Percentiles rank a stretch among this genome's conserved stretches.
Conservation (phyloP, 2,888 invertebrate species). For the Ormyrus pomaceus region DNA sequence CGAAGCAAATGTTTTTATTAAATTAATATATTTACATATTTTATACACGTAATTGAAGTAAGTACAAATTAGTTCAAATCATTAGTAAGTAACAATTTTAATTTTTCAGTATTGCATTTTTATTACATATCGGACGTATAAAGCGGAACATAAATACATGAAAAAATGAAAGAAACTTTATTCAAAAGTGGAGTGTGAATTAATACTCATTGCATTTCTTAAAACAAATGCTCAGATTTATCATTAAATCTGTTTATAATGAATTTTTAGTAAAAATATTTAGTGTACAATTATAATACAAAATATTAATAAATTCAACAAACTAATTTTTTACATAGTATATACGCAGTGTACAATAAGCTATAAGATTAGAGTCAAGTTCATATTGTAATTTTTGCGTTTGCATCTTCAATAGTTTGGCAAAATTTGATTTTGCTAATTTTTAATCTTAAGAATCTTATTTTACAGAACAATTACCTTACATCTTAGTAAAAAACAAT, state of each 20-base stretch:
- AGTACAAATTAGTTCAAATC: too few species aligned
- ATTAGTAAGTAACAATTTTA: too few species aligned
- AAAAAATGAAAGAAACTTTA: too few species aligned
- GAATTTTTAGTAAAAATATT: neutral
- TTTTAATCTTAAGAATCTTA: neutral
- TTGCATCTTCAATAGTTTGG: neutral
- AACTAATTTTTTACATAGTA: constrained; percentile 12
- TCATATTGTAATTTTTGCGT: neutral
- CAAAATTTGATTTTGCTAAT: neutral
- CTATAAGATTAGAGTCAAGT: constrained; percentile 2
- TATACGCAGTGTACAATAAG: neutral
- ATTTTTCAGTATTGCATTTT: too few species aligned
- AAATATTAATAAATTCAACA: constrained; percentile 35
- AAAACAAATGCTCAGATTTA: constrained; percentile 25
- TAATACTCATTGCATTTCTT: constrained; percentile 25
- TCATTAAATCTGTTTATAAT: neutral
- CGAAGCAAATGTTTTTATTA: too few species aligned
- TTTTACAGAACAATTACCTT: too few species aligned
- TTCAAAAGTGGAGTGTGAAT: neutral
- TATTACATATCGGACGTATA: too few species aligned
- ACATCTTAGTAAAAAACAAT: neutral
- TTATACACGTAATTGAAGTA: too few species aligned
- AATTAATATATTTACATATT: too few species aligned
- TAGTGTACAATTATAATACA: constrained; percentile 22
- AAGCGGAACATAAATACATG: too few species aligned